Conservation (phyloP, 2,888 invertebrate species). For the Drosophila nigricruria region DNA sequence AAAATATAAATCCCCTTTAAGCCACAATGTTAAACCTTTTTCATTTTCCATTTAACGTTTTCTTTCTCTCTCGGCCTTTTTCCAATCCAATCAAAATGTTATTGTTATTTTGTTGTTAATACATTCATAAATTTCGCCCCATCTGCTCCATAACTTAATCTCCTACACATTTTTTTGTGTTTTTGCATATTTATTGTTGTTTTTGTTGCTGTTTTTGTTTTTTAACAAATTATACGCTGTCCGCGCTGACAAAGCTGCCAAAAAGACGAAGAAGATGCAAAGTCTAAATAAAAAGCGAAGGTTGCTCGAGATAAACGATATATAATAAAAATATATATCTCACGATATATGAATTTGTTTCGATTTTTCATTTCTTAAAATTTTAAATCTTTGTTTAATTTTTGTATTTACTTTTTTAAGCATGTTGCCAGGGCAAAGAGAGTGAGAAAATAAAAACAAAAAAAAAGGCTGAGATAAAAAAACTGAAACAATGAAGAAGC, state of each 20-base stretch:
- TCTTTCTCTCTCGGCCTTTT: neutral
- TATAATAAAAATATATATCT: slow-evolving; percentile 3
- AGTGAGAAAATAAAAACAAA: neutral
- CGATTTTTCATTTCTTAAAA: neutral
- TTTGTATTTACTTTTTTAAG: neutral
- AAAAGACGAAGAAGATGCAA: slow-evolving; percentile 24
- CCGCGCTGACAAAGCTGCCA: slow-evolving; percentile 45
- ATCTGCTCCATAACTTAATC: slow-evolving; percentile 22
- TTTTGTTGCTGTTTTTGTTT: slow-evolving; percentile 9
- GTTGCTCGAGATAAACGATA: slow-evolving; percentile 10
- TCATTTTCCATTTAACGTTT: no score
- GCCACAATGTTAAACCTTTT: no score
- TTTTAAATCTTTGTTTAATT: neutral
- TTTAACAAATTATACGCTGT: slow-evolving; percentile 50
- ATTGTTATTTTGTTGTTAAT: neutral
- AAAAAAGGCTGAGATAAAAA: slow-evolving; percentile 18
- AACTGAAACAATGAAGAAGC: slow-evolving; percentile 25
- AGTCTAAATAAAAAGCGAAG: slow-evolving; percentile 46
- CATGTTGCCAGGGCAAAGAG: slow-evolving; percentile 23
- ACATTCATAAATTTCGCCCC: slow-evolving; percentile 14
- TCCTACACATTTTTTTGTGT: slow-evolving; percentile 15
- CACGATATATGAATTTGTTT: slow-evolving; percentile 8
- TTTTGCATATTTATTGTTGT: slow-evolving; percentile 14
- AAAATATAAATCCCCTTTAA: no score
- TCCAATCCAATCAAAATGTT: slow-evolving; percentile 1